These are phyloP conservation scores for Hirundichthys speculiger DNA, from an alignment of 2,113 vertebrate species.

Conservation along the genomic window DNA sequence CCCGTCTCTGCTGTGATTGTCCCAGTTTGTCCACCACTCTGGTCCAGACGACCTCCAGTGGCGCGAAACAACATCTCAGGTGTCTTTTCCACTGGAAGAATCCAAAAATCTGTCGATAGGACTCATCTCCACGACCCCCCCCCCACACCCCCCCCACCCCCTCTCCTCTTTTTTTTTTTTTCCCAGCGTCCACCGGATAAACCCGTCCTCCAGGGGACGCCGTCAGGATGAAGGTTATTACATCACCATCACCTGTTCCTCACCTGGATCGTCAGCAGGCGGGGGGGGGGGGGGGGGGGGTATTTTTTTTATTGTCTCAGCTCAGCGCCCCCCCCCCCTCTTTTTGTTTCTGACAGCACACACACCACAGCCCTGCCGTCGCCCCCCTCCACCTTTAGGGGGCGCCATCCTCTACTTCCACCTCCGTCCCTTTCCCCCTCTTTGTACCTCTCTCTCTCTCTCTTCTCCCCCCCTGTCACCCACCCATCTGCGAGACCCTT, in stretches of 20 bases:
- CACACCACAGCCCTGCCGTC: too few relatives aligned
- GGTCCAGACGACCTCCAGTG: constrained; percentile 42
- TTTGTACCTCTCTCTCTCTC: neutral
- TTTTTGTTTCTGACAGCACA: constrained; percentile 54
- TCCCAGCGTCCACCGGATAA: too few relatives aligned
- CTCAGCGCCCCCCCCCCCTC: neutral
- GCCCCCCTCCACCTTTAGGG: constrained; percentile 50
- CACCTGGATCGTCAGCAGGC: neutral
- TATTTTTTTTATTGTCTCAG: constrained; percentile 14
- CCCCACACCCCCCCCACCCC: too few relatives aligned
- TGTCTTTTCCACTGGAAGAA: too few relatives aligned
- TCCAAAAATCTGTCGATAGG: too few relatives aligned
- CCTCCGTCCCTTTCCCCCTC: constrained; percentile 7
- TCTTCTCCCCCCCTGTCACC: neutral
- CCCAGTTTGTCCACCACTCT: constrained; percentile 35
- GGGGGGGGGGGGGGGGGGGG: neutral
- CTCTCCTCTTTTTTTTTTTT: too few relatives aligned
- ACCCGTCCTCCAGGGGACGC: too few relatives aligned
- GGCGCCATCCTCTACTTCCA: constrained; percentile 43
- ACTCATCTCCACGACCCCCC: too few relatives aligned
- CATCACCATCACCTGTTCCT: too few relatives aligned
- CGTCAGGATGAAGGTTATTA: too few relatives aligned
- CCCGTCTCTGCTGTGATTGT: constrained; percentile 29
- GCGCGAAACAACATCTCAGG: constrained; percentile 2
- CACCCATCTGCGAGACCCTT: neutral